Evolutionary conservation across 2,113 vertebrate genomes (phyloP).

Genomic region (Lagenorhynchus albirostris): DNA sequence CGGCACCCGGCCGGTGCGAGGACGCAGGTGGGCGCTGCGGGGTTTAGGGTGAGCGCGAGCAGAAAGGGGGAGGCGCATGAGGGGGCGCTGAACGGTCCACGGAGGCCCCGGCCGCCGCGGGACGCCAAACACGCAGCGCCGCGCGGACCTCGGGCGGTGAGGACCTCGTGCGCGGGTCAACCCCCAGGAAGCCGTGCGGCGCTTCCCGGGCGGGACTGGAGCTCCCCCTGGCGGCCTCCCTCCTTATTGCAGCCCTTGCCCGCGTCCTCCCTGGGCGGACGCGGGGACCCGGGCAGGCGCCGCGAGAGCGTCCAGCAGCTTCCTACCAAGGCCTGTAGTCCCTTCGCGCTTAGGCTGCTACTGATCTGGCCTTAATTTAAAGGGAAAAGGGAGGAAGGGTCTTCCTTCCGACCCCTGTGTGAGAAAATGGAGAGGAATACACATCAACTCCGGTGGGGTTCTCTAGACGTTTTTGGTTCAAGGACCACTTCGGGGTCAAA

Average conservation of each 20-base stretch:
- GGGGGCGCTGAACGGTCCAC: neutral
- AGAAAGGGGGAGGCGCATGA: neutral
- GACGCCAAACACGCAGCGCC: neutral
- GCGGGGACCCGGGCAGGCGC: no score
- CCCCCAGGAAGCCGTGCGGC: neutral
- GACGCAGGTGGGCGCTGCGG: neutral
- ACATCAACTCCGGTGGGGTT: no score
- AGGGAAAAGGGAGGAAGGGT: neutral
- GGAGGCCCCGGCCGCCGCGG: neutral
- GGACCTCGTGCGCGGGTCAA: no score
- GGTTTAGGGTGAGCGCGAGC: neutral
- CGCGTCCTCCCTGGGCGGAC: neutral
- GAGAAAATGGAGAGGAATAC: neutral
- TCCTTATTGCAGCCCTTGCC: neutral
- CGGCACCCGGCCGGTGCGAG: neutral
- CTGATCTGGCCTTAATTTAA: neutral
- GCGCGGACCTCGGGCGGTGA: neutral
- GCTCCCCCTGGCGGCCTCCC: neutral
- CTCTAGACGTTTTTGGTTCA: neutral
- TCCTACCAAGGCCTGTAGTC: neutral
- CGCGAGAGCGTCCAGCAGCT: neutral
- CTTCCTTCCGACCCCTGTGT: fast-evolving
- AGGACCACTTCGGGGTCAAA: neutral
- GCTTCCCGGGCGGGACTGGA: no score
- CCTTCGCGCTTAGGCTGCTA: neutral